phyloP scores from a whole-genome alignment of 2,113 vertebrate species.

The Ctenomys sociabilis region DNA sequence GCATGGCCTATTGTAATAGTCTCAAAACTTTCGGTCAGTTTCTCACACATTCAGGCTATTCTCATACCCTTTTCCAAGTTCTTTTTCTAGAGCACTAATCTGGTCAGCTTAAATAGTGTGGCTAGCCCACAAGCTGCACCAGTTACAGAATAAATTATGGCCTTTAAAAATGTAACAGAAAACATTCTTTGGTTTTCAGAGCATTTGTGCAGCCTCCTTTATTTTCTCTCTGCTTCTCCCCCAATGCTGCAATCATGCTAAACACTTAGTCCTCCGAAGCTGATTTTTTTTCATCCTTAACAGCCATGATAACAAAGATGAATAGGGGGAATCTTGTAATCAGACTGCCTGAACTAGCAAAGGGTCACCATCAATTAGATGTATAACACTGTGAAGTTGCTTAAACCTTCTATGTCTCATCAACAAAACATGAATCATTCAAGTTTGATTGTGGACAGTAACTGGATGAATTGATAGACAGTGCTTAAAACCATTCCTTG shows the following conservation, averaged over 20 bases:
- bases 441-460: not conserved
- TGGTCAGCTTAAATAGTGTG: not conserved
- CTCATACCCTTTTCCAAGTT: not conserved
- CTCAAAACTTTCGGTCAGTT: not conserved
- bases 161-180: not conserved
- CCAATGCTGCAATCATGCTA: not conserved
- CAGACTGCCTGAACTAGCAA: not conserved
- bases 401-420: not conserved
- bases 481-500: not conserved
- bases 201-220: not conserved
- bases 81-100: not conserved
- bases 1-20: accelerated
- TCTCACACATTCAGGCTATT: not conserved
- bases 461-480: no score
- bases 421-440: not conserved
- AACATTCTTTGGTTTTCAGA: not conserved
- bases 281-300: not conserved
- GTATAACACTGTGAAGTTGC: not conserved
- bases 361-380: no score
- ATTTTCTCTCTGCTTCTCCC: not conserved
- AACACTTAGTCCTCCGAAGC: not conserved
- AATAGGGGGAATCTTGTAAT: not conserved
- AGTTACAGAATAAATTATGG: not conserved
- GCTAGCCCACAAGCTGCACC: not conserved
- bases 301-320: no score